phyloP scores from a whole-genome alignment of 1,140 invertebrate genomes.

The Listronotus oregonensis region DNA sequence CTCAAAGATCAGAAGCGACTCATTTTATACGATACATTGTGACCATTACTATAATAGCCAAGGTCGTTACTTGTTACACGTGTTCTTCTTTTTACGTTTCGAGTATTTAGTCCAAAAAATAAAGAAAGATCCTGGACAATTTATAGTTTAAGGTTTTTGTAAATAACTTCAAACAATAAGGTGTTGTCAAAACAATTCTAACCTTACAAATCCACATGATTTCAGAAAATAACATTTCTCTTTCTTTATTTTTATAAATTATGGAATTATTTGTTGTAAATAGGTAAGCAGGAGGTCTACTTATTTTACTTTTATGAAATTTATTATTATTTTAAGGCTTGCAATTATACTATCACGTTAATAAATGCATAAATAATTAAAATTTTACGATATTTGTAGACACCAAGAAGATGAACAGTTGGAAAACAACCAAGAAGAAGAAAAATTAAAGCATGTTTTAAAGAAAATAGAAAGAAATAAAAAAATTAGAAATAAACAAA shows the following conservation, averaged over 20 bases:
- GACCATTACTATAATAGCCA: no score
- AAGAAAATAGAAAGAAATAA: conserved; percentile 48
- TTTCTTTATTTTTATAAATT: conserved; percentile 18
- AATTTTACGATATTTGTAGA: conserved; percentile 38
- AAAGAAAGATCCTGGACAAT: no score
- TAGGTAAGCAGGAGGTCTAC: conserved; percentile 36
- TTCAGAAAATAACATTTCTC: neutral
- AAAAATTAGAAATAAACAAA: conserved; percentile 41
- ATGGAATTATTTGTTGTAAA: conserved; percentile 53
- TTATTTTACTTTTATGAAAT: conserved; percentile 11
- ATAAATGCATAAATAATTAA: no score
- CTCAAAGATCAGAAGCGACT: no score
- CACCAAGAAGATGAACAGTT: conserved; percentile 24
- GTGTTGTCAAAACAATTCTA: no score
- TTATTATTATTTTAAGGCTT: conserved; percentile 11
- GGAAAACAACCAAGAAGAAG: conserved; percentile 41
- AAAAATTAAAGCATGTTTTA: conserved; percentile 44
- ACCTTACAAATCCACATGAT: no score
- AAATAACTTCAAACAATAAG: no score
- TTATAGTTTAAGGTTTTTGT: no score
- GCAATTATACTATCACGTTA: conserved; percentile 9
- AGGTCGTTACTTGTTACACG: no score
- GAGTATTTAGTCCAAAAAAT: no score
- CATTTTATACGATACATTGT: no score
- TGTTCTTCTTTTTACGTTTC: no score